Percentiles rank a stretch among this genome's conserved stretches.
Conservation (phyloP, 2,797 vertebrate genomes). For the Sparus aurata region DNA sequence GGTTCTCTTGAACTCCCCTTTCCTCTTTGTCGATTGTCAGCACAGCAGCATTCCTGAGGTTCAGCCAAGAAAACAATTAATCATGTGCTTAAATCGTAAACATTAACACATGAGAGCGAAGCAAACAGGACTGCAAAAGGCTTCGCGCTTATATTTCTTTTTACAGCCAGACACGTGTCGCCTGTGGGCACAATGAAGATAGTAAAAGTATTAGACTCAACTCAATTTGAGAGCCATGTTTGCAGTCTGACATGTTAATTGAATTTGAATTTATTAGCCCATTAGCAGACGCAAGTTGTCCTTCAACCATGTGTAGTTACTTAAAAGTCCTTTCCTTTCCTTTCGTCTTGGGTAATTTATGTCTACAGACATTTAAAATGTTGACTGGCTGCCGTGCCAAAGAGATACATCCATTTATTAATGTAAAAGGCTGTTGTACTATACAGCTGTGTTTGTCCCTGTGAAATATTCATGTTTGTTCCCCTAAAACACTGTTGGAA, state of each 20-base stretch:
- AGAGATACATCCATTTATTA: slow-evolving; percentile 4
- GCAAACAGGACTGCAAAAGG: neutral
- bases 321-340: neutral
- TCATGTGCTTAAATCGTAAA: neutral
- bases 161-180: neutral
- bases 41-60: neutral
- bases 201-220: neutral
- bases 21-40: slow-evolving; percentile 15
- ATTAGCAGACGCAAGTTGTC: neutral
- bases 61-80: slow-evolving; percentile 6
- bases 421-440: neutral
- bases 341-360: neutral
- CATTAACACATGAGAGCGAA: neutral
- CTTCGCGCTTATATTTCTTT: neutral
- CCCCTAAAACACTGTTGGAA: neutral
- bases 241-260: slow-evolving; percentile 1
- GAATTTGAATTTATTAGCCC: neutral
- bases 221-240: neutral
- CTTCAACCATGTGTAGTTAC: neutral
- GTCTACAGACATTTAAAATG: slow-evolving; percentile 7
- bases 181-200: neutral
- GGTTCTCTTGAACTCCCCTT: slow-evolving; percentile 6
- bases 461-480: neutral
- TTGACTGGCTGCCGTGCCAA: neutral
- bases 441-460: neutral